phyloP scores from a whole-genome alignment of 1,140 invertebrate genomes.

The Diuraphis noxia region DNA sequence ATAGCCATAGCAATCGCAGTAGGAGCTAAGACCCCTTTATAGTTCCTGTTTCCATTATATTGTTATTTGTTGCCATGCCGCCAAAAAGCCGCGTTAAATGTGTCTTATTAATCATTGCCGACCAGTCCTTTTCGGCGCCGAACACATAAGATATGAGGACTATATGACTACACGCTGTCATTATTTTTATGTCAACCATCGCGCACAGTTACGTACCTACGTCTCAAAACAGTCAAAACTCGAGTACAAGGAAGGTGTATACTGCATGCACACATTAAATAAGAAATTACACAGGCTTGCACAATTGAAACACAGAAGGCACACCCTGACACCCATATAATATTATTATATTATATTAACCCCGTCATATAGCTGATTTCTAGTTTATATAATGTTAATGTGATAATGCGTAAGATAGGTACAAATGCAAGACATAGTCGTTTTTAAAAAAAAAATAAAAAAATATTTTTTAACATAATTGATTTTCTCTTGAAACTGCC shows the following conservation, averaged over 20 bases:
- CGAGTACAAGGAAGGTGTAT: neutral
- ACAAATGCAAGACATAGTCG: neutral
- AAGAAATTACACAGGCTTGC: neutral
- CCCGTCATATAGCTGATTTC: neutral
- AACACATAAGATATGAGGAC: slow-evolving; percentile 18
- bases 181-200: slow-evolving; percentile 31
- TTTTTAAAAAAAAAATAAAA: slow-evolving; percentile 1
- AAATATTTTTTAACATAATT: slow-evolving; percentile 5
- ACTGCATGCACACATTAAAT: neutral
- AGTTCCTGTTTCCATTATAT: slow-evolving; percentile 45
- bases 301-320: neutral
- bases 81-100: slow-evolving; percentile 23
- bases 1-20: slow-evolving; percentile 19
- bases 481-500: neutral
- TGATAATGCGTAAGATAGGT: neutral
- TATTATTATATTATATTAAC: slow-evolving; percentile 21
- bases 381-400: neutral
- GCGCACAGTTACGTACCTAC: neutral
- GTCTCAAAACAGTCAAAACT: neutral
- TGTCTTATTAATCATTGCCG: slow-evolving; percentile 12
- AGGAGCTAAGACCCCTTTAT: slow-evolving; percentile 26
- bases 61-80: neutral
- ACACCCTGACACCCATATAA: neutral
- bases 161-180: slow-evolving; percentile 1
- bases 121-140: slow-evolving; percentile 36